Evolutionary conservation across 2,888 invertebrate species (phyloP).

Genomic region (Pelosia muscerda): DNA sequence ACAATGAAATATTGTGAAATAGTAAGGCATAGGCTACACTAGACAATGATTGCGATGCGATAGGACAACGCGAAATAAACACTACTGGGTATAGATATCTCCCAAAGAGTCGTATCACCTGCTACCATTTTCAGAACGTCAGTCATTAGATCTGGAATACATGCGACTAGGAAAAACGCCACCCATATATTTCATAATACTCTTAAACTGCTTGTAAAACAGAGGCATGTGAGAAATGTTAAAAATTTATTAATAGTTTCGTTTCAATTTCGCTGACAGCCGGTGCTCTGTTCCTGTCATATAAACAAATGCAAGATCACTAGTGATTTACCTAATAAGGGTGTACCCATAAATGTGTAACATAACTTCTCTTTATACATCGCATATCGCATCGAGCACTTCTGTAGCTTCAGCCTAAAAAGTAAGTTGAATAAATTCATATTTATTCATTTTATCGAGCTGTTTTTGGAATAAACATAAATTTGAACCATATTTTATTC

Average conservation of each 20-base stretch:
- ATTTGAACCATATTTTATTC: neutral
- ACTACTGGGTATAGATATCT: neutral
- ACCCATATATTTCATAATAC: no score
- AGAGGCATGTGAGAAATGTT: neutral
- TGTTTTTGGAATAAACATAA: neutral
- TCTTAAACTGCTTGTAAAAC: neutral
- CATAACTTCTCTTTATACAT: neutral
- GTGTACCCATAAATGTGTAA: neutral
- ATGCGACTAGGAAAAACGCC: neutral
- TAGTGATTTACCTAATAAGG: neutral
- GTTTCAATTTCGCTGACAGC: neutral
- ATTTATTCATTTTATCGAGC: slow-evolving; percentile 4
- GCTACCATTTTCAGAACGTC: neutral
- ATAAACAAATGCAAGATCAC: neutral
- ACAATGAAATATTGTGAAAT: slow-evolving; percentile 4
- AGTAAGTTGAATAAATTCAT: neutral
- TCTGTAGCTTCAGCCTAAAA: neutral
- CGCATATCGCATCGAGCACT: neutral
- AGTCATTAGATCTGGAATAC: neutral
- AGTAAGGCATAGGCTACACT: neutral
- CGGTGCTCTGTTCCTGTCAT: neutral
- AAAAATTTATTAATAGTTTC: neutral
- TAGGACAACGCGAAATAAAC: neutral
- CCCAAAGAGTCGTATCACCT: no score
- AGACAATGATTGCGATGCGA: neutral